Evolutionary conservation across 1,140 invertebrate genomes (phyloP).

Genomic region (Orchestia grillus): DNA sequence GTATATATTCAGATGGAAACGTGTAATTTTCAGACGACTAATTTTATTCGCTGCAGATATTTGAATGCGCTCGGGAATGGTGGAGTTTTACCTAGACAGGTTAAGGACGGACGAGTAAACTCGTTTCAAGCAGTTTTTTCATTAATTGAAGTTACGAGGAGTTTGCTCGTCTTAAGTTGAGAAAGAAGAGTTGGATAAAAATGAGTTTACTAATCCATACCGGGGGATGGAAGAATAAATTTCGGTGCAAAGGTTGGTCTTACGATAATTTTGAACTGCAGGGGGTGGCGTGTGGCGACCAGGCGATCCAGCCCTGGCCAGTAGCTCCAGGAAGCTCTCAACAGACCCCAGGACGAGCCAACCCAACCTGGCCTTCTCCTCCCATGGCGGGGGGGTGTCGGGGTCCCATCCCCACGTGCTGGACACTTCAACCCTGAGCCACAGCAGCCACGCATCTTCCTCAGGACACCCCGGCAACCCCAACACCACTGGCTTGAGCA

Average conservation of each 20-base stretch:
- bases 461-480: background rate
- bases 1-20: too few species aligned
- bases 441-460: slow-evolving; percentile 44
- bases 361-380: background rate
- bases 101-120: too few species aligned
- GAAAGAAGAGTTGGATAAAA: too few species aligned
- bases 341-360: slow-evolving; percentile 13
- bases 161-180: too few species aligned
- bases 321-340: slow-evolving; percentile 21
- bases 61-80: too few species aligned
- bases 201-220: too few species aligned
- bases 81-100: too few species aligned
- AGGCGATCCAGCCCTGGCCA: background rate
- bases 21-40: too few species aligned
- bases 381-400: background rate
- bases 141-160: too few species aligned
- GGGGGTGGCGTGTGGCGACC: background rate
- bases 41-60: too few species aligned
- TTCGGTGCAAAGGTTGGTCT: background rate
- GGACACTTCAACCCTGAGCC: slow-evolving; percentile 37
- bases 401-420: background rate
- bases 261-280: background rate
- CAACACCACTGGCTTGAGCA: background rate
- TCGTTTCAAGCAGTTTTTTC: too few species aligned
- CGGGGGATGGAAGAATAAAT: too few species aligned